Base-by-base conservation (phyloP, 2,797 vertebrate species). In the Bucorvus abyssinicus region DNA sequence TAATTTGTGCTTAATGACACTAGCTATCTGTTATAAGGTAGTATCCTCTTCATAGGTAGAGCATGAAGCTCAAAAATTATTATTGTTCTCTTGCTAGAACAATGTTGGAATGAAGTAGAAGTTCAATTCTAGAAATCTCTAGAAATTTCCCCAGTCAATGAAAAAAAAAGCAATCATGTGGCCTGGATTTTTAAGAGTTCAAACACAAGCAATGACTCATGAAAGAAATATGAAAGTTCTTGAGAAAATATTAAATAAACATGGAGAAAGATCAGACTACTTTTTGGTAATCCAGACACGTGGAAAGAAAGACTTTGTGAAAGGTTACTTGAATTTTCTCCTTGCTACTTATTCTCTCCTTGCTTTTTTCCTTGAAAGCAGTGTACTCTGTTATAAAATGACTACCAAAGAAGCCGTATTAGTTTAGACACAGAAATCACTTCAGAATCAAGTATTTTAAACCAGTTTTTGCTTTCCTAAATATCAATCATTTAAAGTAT, bases 391-490 rank as follows among this genome's bases (percentile, higher is more conserved):
- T n/a, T 78, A 59, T 11, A 71, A 76, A 84, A 61, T 36, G 14
- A 44, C 24, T 53, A 86, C 18, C n/a, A 73, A 77, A 82, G 83
- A 63, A 53, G 16, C 32, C 29, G 32, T 67, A 84, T 22, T 74
- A 47, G 12, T 79, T 94, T 83, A 87, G 67, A 47, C 32, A 91
- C 3, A 68, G 50, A 93, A 93, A 65, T 78, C 2, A 77, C 38
- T 91, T 86, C 29, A 56, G 56, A 92, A 77, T 79, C 34, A 84
- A 92, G 27, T 81, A 80, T 75, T 89, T 89, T 92, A 47, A 89
- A 89, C 32, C 27, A 73, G 59, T 19, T 91, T 87, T 90, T 89
- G 67, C 83, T 86, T 95, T 95, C 83, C 40, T 84, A 84, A 87
- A 80, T 90, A 78, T 47, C 77, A 89, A 86, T 53, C 32, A 86